These are phyloP conservation scores for Myiagra hebetior DNA, from an alignment of 2,113 vertebrate genomes.

Conservation along the genomic window DNA sequence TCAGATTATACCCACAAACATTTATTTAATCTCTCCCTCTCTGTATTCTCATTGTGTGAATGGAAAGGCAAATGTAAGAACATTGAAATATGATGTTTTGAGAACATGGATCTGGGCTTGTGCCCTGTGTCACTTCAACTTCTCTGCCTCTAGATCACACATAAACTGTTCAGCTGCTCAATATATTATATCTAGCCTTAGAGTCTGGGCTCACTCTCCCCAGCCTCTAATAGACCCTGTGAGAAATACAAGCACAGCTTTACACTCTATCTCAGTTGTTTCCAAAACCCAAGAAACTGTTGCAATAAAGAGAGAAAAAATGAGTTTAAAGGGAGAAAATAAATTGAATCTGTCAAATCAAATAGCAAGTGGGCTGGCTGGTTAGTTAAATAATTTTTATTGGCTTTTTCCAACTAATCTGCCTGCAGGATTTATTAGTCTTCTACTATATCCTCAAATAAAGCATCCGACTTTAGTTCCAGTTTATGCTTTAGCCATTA, in stretches of 20 bases:
- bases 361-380: constrained; percentile 44
- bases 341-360: constrained; percentile 63
- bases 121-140: not conserved
- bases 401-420: constrained; percentile 53
- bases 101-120: not conserved
- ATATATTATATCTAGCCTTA: not conserved
- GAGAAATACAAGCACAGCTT: constrained; percentile 56
- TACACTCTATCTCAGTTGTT: not conserved
- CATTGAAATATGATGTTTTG: not conserved
- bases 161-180: not conserved
- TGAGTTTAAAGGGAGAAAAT: constrained; percentile 61
- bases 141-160: not conserved
- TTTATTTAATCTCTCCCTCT: not conserved
- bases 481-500: constrained; percentile 60
- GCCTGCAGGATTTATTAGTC: constrained; percentile 55
- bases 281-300: constrained; percentile 46
- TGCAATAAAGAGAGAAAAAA: constrained; percentile 65
- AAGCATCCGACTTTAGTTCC: constrained; percentile 54
- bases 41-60: not conserved
- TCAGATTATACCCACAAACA: not conserved
- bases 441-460: constrained; percentile 49
- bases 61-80: not conserved
- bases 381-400: constrained; percentile 69
- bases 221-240: not conserved
- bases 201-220: not conserved